phyloP scores from a whole-genome alignment of 2,888 invertebrate species.

The Dryobota labecula region DNA sequence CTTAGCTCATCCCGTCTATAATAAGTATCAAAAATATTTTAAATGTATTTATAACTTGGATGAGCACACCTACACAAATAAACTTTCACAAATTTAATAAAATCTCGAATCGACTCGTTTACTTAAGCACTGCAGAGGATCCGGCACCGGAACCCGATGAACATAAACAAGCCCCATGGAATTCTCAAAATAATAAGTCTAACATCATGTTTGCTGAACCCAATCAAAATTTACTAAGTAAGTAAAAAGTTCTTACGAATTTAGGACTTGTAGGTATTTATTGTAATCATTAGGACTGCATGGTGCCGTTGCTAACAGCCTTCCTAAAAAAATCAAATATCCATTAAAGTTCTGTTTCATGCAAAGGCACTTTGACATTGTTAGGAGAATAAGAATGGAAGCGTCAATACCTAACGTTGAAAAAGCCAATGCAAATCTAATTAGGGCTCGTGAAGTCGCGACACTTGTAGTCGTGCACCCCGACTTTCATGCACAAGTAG shows the following conservation, averaged over 20 bases:
- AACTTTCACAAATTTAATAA: not conserved
- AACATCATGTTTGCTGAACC: conserved; percentile 71
- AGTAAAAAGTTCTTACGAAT: conserved; percentile 59
- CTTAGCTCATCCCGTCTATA: not conserved
- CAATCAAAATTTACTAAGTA: conserved; percentile 79
- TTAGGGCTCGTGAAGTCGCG: not conserved
- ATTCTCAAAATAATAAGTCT: conserved; percentile 27
- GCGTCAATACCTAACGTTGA: not conserved
- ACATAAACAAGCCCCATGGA: conserved; percentile 24
- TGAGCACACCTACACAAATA: not conserved
- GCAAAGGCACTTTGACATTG: not conserved
- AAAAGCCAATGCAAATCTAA: not conserved
- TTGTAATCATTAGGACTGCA: too few species aligned
- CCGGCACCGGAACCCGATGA: not conserved
- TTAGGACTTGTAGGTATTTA: not conserved
- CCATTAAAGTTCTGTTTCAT: not conserved
- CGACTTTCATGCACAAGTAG: not conserved
- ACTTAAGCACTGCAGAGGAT: conserved; percentile 29
- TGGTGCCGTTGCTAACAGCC: not conserved
- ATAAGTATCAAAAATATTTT: not conserved
- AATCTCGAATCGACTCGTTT: not conserved
- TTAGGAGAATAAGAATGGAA: not conserved
- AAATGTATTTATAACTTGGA: conserved; percentile 1
- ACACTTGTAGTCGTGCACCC: not conserved
- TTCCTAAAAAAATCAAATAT: not conserved